Evolutionary conservation across 2,888 invertebrate genomes (phyloP), one percentile per base, ranked within the genome.

Genomic region (Melikaiella ostensackeni): DNA sequence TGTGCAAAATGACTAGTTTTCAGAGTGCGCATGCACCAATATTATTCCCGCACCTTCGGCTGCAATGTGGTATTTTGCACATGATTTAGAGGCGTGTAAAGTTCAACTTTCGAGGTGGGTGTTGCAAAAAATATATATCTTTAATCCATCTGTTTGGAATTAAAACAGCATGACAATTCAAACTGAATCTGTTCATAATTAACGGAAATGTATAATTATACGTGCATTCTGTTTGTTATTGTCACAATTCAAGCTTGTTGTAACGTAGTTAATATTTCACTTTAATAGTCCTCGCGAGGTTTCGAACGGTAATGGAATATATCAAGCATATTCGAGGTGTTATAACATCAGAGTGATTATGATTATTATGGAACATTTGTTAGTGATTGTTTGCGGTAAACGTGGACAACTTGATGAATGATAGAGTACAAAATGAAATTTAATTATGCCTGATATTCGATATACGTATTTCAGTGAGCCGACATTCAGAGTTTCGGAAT

Each of bases 321-420:
- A 70, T 46, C 46, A 50, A 50, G 50, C 30, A 33, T 70, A 30
- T 30, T 70, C 9, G n/a, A n/a, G n/a, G 27, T 46, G 42, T 27
- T 66, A 9, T 66, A 66, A 55, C 21, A 55, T 9, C 3, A 66
- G 24, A 24, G 2, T n/a, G 30, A 50, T 33, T 70, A 70, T 70
- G n/a, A 46, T 70, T 70, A 30, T 70, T 70, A 30, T 70, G 5
- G 16, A 30, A 19, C 30, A 66, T 5, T 50, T 11, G 19, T 66
- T 16, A 30, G 42, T 66, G n/a, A 70, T 33, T 50, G 70, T 46
- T 70, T 33, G 50, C n/a, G 27, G n/a, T 46, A 16, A 50, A 70
- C 50, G 8, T 50, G 30, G 30, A 70, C 21, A 33, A 33, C 50
- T 30, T 33, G 11, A 70, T 70, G 30, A 50, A 70, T 50, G 30